Evolutionary conservation across 1,140 invertebrate species (phyloP), one percentile per base, ranked within the genome.

Genomic region (Drosophila kohkoa): DNA sequence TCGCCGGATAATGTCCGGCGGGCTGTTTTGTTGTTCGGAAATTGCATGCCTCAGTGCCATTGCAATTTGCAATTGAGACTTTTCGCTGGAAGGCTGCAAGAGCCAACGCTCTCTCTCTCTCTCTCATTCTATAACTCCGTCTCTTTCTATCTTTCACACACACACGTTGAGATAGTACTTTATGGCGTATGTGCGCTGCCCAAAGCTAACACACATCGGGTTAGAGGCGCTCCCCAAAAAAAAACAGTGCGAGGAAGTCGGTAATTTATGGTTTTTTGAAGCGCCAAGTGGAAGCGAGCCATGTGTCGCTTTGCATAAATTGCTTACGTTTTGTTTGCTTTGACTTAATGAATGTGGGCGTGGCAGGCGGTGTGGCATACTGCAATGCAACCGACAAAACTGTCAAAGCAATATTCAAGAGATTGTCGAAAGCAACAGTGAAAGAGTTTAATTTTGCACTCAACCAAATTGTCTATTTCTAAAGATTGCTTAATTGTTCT

Each of bases 21-120:
- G 38, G 62, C 46, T 51, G 41, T 51, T 59, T 45, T 32, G 57
- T 67, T 71, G 67, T 54, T 58, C 30, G 48, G 70, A 75, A 87
- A 90, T 87, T 90, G 87, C 82, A 90, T 78, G 87, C 87, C 82
- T 90, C 77, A 77, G 69, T 87, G 82, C 75, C 79, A 69, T 82
- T 90, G 87, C 82, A 88, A 88, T 90, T 89, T 89, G 86, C 85
- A 89, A 89, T 89, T 89, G 85, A 89, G 85, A 81, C 86, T 85
- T 82, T 85, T 85, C 58, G 81, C 75, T 67, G 45, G 55, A 55
- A 71, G 46, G 59, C 65, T 30, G 38, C 52, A 38, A 64, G 35
- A 62, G 11, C 46, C 20, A 58, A 55, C 30, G 8, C 52, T 15
- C 30, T 10, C 30, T 16, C 38, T 7, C 38, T 13, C 55, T 13